These are phyloP conservation scores for Capricornis sumatraensis DNA, from an alignment of 2,113 vertebrate genomes.

Conservation along the genomic window DNA sequence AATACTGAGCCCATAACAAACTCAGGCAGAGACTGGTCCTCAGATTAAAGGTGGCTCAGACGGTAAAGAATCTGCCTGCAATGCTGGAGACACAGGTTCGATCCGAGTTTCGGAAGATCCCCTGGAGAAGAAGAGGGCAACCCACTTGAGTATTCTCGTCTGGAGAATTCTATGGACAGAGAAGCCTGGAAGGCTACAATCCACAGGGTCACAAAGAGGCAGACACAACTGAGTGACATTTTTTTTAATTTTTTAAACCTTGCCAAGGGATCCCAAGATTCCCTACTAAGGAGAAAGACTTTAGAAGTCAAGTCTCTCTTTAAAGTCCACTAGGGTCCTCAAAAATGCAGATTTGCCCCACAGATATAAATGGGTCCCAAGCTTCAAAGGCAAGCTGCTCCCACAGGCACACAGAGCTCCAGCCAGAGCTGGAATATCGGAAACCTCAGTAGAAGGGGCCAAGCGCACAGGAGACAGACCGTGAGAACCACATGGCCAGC, in stretches of 20 bases:
- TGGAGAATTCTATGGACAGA: not conserved
- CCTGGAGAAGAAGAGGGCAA: not conserved
- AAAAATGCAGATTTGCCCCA: not conserved
- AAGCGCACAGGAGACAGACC: not conserved
- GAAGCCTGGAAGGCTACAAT: not conserved
- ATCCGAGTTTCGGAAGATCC: not conserved
- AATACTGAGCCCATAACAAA: not conserved
- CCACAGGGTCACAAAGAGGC: not conserved
- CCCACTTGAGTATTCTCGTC: not conserved
- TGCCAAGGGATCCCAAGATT: not conserved
- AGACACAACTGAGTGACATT: not conserved
- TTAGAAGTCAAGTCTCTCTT: not conserved
- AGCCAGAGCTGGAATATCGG: accelerated
- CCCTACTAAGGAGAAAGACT: not conserved
- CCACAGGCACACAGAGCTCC: not conserved
- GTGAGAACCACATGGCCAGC: not conserved
- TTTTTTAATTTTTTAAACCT: not conserved
- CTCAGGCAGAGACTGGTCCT: not conserved
- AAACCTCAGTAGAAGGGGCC: not conserved
- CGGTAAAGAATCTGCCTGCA: not conserved
- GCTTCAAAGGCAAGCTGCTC: not conserved
- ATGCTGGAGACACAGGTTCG: not conserved
- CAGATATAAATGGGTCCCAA: not conserved
- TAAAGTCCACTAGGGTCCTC: not conserved
- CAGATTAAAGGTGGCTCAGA: not conserved